Evolutionary conservation across 2,113 vertebrate species (phyloP).

Genomic region (Amazona vittata): DNA sequence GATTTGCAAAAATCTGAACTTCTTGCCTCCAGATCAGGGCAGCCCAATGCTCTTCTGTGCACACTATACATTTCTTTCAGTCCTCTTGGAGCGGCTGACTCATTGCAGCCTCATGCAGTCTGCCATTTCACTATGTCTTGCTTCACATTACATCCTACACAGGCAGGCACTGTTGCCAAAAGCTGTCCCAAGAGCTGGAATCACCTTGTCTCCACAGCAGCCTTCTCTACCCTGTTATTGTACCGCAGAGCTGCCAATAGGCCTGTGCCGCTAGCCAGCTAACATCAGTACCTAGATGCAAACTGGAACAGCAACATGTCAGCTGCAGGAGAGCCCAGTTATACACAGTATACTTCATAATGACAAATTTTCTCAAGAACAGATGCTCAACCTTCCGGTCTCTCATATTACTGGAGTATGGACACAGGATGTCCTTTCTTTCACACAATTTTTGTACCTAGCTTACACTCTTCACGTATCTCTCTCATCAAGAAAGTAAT

Average conservation of each 20-base stretch:
- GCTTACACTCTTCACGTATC: not conserved
- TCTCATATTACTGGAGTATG: not conserved
- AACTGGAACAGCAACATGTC: not conserved
- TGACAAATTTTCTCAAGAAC: not conserved
- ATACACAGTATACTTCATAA: not conserved
- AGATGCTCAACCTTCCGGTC: not conserved
- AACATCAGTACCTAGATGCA: not conserved
- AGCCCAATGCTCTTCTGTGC: not conserved
- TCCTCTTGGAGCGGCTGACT: not conserved
- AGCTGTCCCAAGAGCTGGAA: not conserved
- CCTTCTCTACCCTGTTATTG: not conserved
- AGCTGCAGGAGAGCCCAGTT: not conserved
- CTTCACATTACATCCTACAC: not conserved
- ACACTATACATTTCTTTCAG: slow-evolving; percentile 48
- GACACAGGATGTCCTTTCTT: not conserved
- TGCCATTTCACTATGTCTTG: not conserved
- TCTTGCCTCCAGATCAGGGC: not conserved
- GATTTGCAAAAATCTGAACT: slow-evolving; percentile 46
- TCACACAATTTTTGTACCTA: not conserved
- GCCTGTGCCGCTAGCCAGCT: not conserved
- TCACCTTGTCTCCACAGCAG: not conserved
- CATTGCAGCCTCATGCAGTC: not conserved
- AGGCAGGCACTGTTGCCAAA: not conserved
- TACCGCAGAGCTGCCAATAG: accelerated
- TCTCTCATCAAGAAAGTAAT: not conserved